Base-by-base conservation (phyloP, 2,113 vertebrate genomes). In the Tetrax tetrax region DNA sequence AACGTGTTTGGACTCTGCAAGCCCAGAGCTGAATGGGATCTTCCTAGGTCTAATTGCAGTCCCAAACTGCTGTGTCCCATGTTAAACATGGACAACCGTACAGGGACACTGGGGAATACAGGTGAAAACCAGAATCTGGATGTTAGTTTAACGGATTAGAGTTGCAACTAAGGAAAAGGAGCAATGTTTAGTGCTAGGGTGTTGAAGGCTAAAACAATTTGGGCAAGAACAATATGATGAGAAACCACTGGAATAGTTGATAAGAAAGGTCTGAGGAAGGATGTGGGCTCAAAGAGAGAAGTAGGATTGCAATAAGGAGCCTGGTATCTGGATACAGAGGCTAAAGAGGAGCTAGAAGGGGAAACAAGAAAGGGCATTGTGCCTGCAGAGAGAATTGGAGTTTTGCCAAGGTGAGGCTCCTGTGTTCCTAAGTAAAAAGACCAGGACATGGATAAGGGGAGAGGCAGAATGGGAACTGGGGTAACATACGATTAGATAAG, bases 401-500 rank as follows among this genome's bases (percentile, higher is more conserved):
- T 37, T 85, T 69, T 85, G 45, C 38, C 45, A 56, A 57, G 24
- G 21, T 29, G 48, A 71, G 24, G 29, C 22, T 78, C 71, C 25
- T 75, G 22, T 1, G 0, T 38, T 75, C 41, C 13, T 14, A 12
- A 66, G 7, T 12, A 35, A 64, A 65, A 64, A 70, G 29, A 8
- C 28, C 60, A 56, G 15, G 31, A 28, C 10, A 3, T 8, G 19
- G n/a, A 20, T 69, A 37, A 16, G 24, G 53, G 29, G 29, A 69
- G 28, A 77, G 25, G 10, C 19, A 35, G 47, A 37, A 43, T 6
- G 22, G 50, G n/a, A 65, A 25, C 31, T 12, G 60, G n/a, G 5
- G 1, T 57, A 5, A 0, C 0, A 35, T 57, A 5, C 0, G 0
- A 35, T 33, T 37, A 47, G 31, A 18, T 71, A 22, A 66, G 23